A percentile compares a stretch with the other conserved stretches of the same genome.
Evolutionary conservation across 2,888 invertebrate genomes (phyloP).

Genomic region (Dromius quadrimaculatus): DNA sequence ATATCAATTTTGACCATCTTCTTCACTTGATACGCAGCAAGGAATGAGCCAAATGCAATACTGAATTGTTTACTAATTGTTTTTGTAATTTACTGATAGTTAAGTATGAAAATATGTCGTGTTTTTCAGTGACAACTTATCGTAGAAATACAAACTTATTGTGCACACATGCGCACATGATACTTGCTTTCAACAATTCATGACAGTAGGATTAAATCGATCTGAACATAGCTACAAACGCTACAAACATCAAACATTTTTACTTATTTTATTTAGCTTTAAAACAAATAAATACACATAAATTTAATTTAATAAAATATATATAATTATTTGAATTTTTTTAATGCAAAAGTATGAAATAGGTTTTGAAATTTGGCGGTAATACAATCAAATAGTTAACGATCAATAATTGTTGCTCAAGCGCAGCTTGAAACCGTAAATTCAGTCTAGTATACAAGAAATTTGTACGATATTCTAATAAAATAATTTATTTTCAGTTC

Average conservation of each 20-base stretch:
- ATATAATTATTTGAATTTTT: background rate
- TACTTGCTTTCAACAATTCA: slow-evolving; percentile 36
- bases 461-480: background rate
- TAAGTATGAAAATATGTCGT: slow-evolving; percentile 45
- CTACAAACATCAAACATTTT: background rate
- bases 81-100: slow-evolving; percentile 39
- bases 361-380: background rate
- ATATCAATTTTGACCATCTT: slow-evolving; percentile 58
- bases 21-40: slow-evolving; percentile 53
- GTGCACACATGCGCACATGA: slow-evolving; percentile 46
- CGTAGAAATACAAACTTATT: slow-evolving; percentile 38
- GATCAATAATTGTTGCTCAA: slow-evolving; percentile 15
- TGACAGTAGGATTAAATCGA: slow-evolving; percentile 23
- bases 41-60: slow-evolving; percentile 37
- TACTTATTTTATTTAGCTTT: background rate
- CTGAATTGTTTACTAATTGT: slow-evolving; percentile 35
- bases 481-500: background rate
- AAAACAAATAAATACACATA: background rate
- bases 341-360: background rate
- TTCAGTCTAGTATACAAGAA: background rate
- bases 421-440: slow-evolving; percentile 4
- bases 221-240: slow-evolving; percentile 14
- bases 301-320: background rate
- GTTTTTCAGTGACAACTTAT: slow-evolving; percentile 44
- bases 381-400: background rate